Evolutionary conservation across 2,113 vertebrate species (phyloP).

Genomic region (Centropus unirufus): DNA sequence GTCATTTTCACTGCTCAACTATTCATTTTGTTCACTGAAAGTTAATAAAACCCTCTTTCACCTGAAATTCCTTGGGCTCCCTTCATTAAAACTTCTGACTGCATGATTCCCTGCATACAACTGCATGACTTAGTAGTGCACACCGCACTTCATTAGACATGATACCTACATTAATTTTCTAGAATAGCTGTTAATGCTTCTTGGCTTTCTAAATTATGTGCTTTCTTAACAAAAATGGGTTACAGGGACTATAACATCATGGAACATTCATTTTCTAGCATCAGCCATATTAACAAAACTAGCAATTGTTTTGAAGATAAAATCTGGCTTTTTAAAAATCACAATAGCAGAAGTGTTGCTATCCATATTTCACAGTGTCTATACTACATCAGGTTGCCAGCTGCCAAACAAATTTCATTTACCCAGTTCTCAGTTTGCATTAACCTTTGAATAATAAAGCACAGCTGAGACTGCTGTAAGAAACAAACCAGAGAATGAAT

Average conservation of each 20-base stretch:
- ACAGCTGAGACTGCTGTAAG: constrained; percentile 79
- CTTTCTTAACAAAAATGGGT: constrained; percentile 55
- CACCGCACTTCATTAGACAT: constrained; percentile 61
- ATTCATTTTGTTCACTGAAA: constrained; percentile 43
- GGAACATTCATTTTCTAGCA: constrained; percentile 16
- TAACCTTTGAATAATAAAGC: constrained; percentile 82
- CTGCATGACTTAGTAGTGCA: constrained; percentile 13
- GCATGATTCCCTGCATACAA: constrained; percentile 30
- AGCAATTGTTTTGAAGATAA: constrained; percentile 56
- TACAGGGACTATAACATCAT: constrained; percentile 30
- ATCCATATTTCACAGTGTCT: constrained; percentile 26
- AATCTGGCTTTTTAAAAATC: constrained; percentile 35
- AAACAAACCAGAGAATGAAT: constrained; percentile 79
- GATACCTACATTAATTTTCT: constrained; percentile 65
- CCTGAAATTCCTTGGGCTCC: constrained; percentile 44
- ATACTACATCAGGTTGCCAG: constrained; percentile 22
- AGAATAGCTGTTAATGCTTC: constrained; percentile 41
- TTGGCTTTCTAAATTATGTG: constrained; percentile 20
- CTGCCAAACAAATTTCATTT: constrained; percentile 76
- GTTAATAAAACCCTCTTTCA: constrained; percentile 39
- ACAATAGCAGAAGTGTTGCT: constrained; percentile 17
- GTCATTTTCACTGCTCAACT: constrained; percentile 34
- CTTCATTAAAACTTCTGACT: constrained; percentile 59
- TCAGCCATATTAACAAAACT: neutral
- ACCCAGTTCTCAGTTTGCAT: constrained; percentile 76